Conservation (phyloP, 1,140 invertebrate genomes). For the Caenorhabditis tropicalis region DNA sequence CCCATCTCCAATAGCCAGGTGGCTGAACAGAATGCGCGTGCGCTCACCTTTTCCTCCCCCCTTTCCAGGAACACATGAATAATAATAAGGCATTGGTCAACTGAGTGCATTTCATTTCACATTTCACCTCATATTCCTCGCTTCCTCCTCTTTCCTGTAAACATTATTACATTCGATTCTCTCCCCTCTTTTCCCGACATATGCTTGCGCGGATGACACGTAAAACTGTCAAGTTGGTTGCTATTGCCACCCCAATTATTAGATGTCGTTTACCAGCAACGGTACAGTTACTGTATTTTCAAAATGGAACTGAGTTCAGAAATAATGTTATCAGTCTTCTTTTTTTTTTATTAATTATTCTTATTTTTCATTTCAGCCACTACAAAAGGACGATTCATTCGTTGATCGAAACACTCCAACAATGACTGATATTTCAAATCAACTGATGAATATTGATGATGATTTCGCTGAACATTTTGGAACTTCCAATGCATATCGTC, state of each 20-base stretch:
- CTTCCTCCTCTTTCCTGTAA: constrained; percentile 7
- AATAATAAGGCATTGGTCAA: constrained; percentile 27
- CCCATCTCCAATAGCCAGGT: constrained; percentile 18
- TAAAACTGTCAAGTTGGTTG: constrained; percentile 8
- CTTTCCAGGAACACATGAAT: constrained; percentile 38
- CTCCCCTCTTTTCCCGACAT: too few species aligned
- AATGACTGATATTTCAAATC: not conserved
- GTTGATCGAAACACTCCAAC: not conserved
- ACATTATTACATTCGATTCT: constrained; percentile 29
- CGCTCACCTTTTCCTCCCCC: not conserved
- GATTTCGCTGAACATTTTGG: constrained; percentile 50
- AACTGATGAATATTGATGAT: constrained; percentile 47
- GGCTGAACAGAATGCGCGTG: not conserved
- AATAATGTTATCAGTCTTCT: too few species aligned
- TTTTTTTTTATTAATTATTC: not conserved
- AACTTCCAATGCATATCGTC: constrained; percentile 11
- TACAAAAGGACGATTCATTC: constrained; percentile 50
- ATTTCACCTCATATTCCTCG: not conserved
- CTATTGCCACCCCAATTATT: constrained; percentile 11
- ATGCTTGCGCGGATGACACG: constrained; percentile 25
- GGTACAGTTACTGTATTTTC: not conserved
- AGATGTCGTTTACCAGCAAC: not conserved
- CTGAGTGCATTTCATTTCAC: constrained; percentile 41
- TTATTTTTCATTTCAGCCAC: constrained; percentile 46
- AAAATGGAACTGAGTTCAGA: too few species aligned